These are phyloP conservation scores for Ptychobarbus kaznakovi DNA, from an alignment of 2,797 vertebrate species.

Conservation along the genomic window DNA sequence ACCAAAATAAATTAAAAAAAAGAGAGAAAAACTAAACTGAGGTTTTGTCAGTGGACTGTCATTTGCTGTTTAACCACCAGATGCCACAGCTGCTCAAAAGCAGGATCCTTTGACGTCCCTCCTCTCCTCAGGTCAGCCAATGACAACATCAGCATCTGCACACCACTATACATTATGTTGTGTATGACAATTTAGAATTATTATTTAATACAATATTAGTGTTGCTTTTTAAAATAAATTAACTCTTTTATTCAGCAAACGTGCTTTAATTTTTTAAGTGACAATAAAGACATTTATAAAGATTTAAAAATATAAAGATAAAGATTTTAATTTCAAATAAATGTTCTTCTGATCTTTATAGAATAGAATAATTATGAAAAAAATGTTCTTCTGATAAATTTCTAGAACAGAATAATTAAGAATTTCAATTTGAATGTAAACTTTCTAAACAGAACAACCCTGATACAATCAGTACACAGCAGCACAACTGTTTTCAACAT, in stretches of 20 bases:
- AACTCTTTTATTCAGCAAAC: not conserved
- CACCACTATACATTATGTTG: not conserved
- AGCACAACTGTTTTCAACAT: not conserved
- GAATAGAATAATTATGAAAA: not conserved
- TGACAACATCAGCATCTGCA: not conserved
- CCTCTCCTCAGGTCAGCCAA: not conserved
- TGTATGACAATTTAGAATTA: not conserved
- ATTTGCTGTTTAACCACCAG: constrained; percentile 25
- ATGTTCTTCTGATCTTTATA: not conserved
- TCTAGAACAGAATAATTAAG: too few species aligned
- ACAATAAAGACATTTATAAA: not conserved
- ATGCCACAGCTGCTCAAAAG: constrained; percentile 33
- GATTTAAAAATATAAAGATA: too few species aligned
- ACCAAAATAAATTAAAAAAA: not conserved
- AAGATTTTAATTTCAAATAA: not conserved
- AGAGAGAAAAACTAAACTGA: not conserved
- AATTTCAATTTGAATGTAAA: too few species aligned
- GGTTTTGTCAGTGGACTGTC: not conserved
- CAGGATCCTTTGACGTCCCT: not conserved
- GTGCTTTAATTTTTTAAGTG: not conserved
- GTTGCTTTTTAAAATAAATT: not conserved
- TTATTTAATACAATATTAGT: not conserved
- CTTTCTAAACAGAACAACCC: too few species aligned
- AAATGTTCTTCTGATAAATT: not conserved
- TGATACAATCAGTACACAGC: too few species aligned